These are phyloP conservation scores for Brachyhypopomus gauderio DNA, from an alignment of 2,113 vertebrate species.

Conservation along the genomic window DNA sequence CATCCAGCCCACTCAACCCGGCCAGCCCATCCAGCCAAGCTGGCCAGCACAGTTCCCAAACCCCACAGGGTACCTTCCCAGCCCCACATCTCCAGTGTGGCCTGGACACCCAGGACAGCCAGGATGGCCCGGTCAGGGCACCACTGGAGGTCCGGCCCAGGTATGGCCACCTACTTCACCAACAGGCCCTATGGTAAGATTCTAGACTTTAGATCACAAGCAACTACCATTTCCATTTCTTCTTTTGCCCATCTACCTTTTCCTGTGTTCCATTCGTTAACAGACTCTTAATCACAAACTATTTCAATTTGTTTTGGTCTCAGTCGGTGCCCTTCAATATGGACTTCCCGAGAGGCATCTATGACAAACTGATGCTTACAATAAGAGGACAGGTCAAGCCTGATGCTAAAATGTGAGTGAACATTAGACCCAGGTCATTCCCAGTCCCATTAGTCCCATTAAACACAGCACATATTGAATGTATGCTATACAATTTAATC, in stretches of 20 bases:
- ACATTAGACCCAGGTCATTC: not conserved
- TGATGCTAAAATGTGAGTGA: constrained; percentile 74
- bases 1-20: not conserved
- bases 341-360: constrained; percentile 73
- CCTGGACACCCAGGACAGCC: constrained; percentile 74
- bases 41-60: constrained; percentile 48
- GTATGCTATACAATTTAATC: not conserved
- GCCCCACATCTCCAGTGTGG: constrained; percentile 55
- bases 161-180: constrained; percentile 68
- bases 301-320: not conserved
- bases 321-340: constrained; percentile 77
- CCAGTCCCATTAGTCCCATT: not conserved
- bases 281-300: not conserved
- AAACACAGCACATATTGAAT: no score
- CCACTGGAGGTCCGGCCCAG: constrained; percentile 52
- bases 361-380: constrained; percentile 80
- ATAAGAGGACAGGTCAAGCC: constrained; percentile 75
- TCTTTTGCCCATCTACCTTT: not conserved
- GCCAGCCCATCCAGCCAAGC: constrained; percentile 21
- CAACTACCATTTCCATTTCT: not conserved
- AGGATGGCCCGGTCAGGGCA: constrained; percentile 74
- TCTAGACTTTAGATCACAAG: not conserved
- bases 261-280: not conserved
- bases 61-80: constrained; percentile 20
- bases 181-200: constrained; percentile 71